Evolutionary conservation across 2,113 vertebrate species (phyloP).

Genomic region (Psilopogon haemacephalus): DNA sequence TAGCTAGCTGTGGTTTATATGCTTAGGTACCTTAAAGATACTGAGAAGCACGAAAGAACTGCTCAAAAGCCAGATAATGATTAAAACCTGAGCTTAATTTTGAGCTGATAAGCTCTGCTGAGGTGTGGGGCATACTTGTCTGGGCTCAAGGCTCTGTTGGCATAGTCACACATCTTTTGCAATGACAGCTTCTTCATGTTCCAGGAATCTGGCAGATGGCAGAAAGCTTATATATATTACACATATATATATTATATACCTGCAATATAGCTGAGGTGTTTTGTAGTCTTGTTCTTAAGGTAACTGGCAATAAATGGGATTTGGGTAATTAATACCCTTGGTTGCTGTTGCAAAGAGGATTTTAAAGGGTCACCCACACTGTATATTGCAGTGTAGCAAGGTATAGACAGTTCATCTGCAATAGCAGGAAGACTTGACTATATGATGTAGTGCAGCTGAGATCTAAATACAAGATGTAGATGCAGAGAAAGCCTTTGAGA

Average conservation of each 20-base stretch:
- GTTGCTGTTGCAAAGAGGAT: neutral
- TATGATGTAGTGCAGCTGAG: neutral
- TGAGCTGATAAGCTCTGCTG: neutral
- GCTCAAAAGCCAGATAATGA: neutral
- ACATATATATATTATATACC: neutral
- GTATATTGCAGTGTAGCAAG: neutral
- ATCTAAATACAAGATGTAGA: neutral
- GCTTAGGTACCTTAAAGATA: neutral
- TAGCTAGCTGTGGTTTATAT: neutral
- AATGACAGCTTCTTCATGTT: neutral
- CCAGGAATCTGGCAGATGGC: neutral
- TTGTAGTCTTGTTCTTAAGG: neutral
- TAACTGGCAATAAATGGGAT: neutral
- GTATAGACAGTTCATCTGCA: neutral
- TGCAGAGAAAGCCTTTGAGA: neutral
- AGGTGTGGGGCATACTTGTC: neutral
- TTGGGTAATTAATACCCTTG: neutral
- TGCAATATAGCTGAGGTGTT: fast-evolving
- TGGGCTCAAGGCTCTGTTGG: neutral
- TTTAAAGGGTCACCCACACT: neutral
- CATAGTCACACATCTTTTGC: neutral
- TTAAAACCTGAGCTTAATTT: neutral
- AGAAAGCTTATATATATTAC: neutral
- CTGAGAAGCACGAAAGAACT: neutral
- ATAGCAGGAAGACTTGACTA: neutral